These are phyloP conservation scores for Lichenostomus cassidix DNA, from an alignment of 2,113 vertebrate species.

Conservation along the genomic window DNA sequence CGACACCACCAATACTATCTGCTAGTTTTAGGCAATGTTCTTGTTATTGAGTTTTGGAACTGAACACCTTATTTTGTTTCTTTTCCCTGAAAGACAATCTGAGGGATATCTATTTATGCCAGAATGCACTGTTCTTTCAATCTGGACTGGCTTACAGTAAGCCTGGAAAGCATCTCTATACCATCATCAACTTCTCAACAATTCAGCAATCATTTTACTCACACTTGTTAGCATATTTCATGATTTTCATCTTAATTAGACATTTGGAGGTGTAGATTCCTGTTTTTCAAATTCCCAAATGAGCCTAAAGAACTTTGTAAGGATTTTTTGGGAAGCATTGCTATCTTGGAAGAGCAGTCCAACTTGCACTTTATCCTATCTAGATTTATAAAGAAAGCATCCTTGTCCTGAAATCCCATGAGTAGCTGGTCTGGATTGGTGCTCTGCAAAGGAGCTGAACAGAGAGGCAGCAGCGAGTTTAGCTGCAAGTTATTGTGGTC, in stretches of 20 bases:
- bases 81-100: not conserved
- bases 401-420: not conserved
- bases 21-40: not conserved
- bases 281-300: not conserved
- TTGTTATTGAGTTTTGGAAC: not conserved
- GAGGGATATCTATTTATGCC: not conserved
- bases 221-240: not conserved
- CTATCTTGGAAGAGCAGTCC: not conserved
- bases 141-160: not conserved
- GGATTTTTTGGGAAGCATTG: not conserved
- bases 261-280: not conserved
- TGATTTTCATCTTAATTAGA: constrained; percentile 20
- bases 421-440: not conserved
- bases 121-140: not conserved
- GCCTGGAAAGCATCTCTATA: not conserved
- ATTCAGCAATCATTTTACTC: not conserved
- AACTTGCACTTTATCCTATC: not conserved
- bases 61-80: not conserved
- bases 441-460: not conserved
- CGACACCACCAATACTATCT: not conserved
- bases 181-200: not conserved
- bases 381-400: not conserved
- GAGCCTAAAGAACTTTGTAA: not conserved
- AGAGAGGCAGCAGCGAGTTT: not conserved
- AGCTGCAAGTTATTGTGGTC: not conserved